phyloP scores from a whole-genome alignment of 2,888 invertebrate species.

The Chydorus sphaericus region DNA sequence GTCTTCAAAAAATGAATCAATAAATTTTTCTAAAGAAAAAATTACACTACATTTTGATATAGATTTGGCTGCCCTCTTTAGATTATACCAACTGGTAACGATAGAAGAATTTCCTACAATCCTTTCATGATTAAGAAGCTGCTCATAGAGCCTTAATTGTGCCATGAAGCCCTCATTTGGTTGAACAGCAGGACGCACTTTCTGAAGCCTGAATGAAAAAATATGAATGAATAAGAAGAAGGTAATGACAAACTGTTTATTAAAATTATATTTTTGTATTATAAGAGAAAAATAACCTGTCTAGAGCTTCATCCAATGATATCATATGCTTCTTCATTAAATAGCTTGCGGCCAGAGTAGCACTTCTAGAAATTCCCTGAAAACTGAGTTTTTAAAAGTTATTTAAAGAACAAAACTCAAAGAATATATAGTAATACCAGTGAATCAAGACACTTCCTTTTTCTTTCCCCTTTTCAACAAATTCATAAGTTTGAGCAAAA shows the following conservation, averaged over 20 bases:
- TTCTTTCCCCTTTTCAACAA: constrained; percentile 52
- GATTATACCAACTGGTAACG: constrained; percentile 53
- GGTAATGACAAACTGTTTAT: background rate
- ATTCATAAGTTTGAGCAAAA: constrained; percentile 58
- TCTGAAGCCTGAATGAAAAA: constrained; percentile 39
- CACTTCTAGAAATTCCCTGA: constrained; percentile 80
- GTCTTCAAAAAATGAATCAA: no score
- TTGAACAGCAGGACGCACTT: constrained; percentile 52
- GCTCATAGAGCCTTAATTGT: constrained; percentile 60
- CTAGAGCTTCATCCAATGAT: constrained; percentile 53
- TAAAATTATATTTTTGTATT: background rate
- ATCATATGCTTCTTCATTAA: constrained; percentile 72
- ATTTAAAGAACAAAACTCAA: no score
- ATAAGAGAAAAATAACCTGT: constrained; percentile 25
- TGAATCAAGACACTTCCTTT: constrained; percentile 66
- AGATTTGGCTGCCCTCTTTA: constrained; percentile 65
- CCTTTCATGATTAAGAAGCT: constrained; percentile 59
- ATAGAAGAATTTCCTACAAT: constrained; percentile 48
- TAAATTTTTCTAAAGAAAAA: no score
- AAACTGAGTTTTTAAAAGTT: constrained; percentile 38
- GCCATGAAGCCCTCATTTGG: constrained; percentile 69
- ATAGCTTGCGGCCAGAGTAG: constrained; percentile 70
- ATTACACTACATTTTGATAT: constrained; percentile 46
- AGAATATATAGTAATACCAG: constrained; percentile 41
- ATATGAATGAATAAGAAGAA: constrained; percentile 22